phyloP scores from a whole-genome alignment of 2,113 vertebrate genomes.

The Macquaria australasica region DNA sequence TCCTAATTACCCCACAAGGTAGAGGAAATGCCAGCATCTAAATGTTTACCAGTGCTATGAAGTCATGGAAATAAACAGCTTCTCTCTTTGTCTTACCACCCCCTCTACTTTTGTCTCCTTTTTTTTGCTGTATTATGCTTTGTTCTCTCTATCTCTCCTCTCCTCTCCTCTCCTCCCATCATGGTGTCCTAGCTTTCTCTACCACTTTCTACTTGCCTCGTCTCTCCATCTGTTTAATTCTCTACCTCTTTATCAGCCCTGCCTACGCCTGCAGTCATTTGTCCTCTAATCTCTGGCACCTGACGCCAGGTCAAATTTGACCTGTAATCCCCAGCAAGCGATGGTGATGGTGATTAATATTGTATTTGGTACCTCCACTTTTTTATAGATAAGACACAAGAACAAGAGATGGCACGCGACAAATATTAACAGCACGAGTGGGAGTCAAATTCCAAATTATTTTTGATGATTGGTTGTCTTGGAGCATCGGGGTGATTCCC shows the following conservation, averaged over 20 bases:
- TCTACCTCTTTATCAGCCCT: constrained; percentile 9
- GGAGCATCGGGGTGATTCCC: neutral
- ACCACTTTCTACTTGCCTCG: constrained; percentile 3
- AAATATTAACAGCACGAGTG: too few species aligned
- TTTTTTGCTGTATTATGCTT: neutral
- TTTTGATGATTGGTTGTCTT: neutral
- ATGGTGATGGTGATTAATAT: neutral
- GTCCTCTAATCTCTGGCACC: constrained; percentile 17
- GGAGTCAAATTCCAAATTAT: neutral
- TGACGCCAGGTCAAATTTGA: constrained; percentile 19
- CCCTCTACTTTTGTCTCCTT: neutral
- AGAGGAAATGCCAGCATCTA: constrained; percentile 74
- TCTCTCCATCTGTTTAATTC: constrained; percentile 39
- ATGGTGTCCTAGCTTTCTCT: constrained; percentile 24
- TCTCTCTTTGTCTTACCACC: constrained; percentile 37
- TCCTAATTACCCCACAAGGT: constrained; percentile 74
- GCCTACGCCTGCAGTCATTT: constrained; percentile 11
- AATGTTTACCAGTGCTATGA: constrained; percentile 67
- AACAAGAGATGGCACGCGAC: neutral
- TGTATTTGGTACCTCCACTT: neutral
- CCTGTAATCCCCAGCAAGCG: constrained; percentile 6
- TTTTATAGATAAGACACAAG: neutral
- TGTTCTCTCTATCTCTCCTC: constrained; percentile 44
- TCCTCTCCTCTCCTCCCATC: constrained; percentile 25
- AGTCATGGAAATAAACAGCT: constrained; percentile 76